phyloP scores from a whole-genome alignment of 2,797 vertebrate species.

The Gymnocypris eckloni region DNA sequence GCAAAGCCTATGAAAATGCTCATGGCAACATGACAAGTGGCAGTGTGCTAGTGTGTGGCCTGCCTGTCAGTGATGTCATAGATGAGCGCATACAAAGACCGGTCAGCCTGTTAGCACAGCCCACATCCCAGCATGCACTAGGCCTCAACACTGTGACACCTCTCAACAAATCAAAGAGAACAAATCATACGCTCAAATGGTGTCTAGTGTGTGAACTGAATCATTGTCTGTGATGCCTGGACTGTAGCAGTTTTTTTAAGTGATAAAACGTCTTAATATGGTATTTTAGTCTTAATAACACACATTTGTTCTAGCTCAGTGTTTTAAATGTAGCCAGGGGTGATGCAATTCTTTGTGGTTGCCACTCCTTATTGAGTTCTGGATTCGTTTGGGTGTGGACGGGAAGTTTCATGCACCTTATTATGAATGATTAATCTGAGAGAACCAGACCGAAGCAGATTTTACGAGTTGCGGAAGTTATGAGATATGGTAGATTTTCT shows the following conservation, averaged over 20 bases:
- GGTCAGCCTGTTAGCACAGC: conserved; percentile 20
- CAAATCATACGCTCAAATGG: conserved; percentile 36
- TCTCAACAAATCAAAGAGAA: background rate
- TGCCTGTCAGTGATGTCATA: conserved; percentile 29
- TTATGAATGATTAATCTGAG: conserved; percentile 40
- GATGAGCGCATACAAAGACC: conserved; percentile 9
- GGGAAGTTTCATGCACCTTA: conserved; percentile 2
- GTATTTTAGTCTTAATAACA: background rate
- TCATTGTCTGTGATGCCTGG: conserved; percentile 8
- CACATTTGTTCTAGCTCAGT: background rate
- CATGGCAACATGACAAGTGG: background rate
- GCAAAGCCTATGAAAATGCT: conserved; percentile 3
- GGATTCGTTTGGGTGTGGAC: conserved; percentile 47
- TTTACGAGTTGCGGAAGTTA: background rate
- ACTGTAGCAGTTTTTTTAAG: background rate
- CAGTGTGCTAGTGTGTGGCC: conserved; percentile 10
- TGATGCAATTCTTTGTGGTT: background rate
- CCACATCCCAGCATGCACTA: conserved; percentile 37
- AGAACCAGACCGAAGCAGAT: background rate
- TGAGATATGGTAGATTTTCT: background rate
- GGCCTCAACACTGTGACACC: conserved; percentile 13
- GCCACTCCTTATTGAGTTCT: conserved; percentile 15
- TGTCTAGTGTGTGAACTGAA: conserved; percentile 13
- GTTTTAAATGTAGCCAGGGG: conserved; percentile 20
- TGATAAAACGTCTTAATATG: background rate